A percentile compares a stretch with the other conserved stretches of the same genome.
Evolutionary conservation across 2,888 invertebrate species (phyloP).

Genomic region (Plebejus argus): DNA sequence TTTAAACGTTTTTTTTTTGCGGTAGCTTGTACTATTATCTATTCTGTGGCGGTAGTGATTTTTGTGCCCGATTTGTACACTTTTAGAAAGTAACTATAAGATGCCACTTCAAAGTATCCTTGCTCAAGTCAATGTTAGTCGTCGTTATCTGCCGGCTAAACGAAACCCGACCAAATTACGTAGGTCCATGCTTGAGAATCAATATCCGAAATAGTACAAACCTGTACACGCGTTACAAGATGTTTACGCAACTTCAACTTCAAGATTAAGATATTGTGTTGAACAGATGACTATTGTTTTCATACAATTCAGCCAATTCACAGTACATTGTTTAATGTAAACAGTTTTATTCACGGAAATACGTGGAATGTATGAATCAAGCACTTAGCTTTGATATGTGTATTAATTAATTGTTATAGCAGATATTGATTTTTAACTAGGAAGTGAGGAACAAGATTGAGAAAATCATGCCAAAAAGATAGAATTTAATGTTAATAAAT

Average conservation of each 20-base stretch:
- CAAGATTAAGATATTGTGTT: not conserved
- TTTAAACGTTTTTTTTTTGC: not conserved
- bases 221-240: not conserved
- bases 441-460: not conserved
- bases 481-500: too few species aligned
- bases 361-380: conserved; percentile 14
- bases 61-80: not conserved
- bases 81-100: not conserved
- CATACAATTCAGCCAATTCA: not conserved
- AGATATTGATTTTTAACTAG: not conserved
- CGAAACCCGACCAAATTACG: too few species aligned
- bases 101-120: too few species aligned
- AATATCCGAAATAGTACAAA: not conserved
- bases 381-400: not conserved
- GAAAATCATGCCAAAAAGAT: too few species aligned
- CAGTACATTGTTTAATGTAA: conserved; percentile 11
- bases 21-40: too few species aligned
- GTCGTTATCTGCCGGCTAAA: too few species aligned
- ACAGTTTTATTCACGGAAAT: conserved; percentile 8
- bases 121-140: too few species aligned
- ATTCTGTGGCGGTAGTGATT: not conserved
- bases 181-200: too few species aligned
- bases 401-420: conserved; percentile 4
- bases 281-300: conserved; percentile 12
- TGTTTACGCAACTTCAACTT: not conserved